Percentiles rank a stretch among this genome's conserved stretches.
These are phyloP conservation scores for Vultur gryphus DNA, from an alignment of 2,797 vertebrate species.

Conservation along the genomic window DNA sequence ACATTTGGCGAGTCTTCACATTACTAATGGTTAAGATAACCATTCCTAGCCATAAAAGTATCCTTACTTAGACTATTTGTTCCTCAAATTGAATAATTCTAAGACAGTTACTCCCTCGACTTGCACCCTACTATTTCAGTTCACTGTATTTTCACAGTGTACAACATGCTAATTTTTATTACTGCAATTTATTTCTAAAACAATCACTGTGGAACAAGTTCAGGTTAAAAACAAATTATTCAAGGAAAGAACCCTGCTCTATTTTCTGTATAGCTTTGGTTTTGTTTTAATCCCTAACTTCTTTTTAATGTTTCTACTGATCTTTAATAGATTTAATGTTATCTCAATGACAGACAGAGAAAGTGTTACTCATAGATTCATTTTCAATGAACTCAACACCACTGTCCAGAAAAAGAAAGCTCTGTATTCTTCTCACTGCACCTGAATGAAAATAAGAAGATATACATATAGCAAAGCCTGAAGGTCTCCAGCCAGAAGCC, in stretches of 20 bases:
- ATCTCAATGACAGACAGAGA: not conserved
- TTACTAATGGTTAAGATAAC: not conserved
- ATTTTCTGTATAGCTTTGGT: not conserved
- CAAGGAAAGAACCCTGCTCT: not conserved
- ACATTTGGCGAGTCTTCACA: not conserved
- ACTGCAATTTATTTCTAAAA: not conserved
- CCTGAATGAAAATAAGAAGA: not conserved
- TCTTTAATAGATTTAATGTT: not conserved
- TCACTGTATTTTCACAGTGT: not conserved
- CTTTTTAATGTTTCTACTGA: not conserved
- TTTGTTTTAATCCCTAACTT: not conserved
- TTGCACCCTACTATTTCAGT: not conserved
- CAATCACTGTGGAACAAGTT: not conserved
- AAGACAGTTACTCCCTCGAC: not conserved
- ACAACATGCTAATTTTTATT: not conserved
- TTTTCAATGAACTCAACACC: not conserved
- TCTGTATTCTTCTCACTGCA: not conserved
- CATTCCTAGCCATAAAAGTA: not conserved
- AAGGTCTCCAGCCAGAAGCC: not conserved
- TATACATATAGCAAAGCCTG: not conserved
- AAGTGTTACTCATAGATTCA: not conserved
- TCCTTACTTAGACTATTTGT: not conserved
- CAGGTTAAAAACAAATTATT: not conserved
- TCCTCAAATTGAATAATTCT: not conserved
- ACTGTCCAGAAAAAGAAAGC: not conserved